phyloP scores from a whole-genome alignment of 2,888 invertebrate genomes.

The Campoletis raptor region DNA sequence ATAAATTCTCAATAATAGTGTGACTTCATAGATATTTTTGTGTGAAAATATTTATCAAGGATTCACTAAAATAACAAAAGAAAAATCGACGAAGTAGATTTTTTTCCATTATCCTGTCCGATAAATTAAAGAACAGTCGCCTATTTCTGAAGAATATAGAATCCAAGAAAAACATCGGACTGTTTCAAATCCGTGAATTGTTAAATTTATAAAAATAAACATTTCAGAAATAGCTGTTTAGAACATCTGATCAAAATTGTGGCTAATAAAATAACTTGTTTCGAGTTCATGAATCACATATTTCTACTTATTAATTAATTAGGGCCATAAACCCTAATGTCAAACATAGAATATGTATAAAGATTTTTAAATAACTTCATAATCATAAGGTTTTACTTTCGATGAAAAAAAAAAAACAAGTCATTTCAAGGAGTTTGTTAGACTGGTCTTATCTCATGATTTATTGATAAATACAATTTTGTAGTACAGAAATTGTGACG shows the following conservation, averaged over 20 bases:
- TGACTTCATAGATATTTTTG: neutral
- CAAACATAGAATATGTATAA: neutral
- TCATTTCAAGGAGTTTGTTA: neutral
- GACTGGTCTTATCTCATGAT: neutral
- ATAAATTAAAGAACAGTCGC: neutral
- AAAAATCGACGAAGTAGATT: neutral
- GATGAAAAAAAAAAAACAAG: neutral
- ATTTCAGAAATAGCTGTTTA: neutral
- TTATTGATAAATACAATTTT: neutral
- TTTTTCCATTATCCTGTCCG: neutral
- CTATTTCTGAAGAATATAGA: neutral
- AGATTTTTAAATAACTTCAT: neutral
- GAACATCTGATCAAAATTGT: slow-evolving; percentile 1
- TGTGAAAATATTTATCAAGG: neutral
- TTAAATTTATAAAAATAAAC: neutral
- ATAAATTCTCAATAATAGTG: neutral
- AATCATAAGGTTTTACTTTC: neutral
- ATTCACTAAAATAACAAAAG: neutral
- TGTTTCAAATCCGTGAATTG: slow-evolving; percentile 5
- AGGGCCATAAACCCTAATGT: neutral
- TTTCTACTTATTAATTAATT: neutral
- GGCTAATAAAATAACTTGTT: neutral
- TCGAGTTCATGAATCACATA: neutral
- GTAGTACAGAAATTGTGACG: neutral
- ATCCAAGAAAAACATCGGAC: neutral